Evolutionary conservation across 2,797 vertebrate species (phyloP).

Genomic region (Oreonectes daqikongensis): DNA sequence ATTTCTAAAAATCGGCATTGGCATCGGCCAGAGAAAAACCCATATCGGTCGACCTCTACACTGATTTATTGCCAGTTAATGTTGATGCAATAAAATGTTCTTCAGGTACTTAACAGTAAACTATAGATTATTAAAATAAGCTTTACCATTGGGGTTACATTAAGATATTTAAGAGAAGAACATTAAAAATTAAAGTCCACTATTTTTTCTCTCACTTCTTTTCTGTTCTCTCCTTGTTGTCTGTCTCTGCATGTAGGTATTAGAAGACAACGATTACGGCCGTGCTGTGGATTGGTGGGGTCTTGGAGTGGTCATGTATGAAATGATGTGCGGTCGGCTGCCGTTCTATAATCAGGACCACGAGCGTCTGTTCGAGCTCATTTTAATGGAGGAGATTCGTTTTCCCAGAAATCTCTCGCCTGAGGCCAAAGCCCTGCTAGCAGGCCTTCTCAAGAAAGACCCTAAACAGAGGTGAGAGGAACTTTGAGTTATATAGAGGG

Average conservation of each 20-base stretch:
- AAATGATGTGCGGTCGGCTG: constrained; percentile 95
- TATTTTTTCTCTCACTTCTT: neutral
- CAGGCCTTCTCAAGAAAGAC: constrained; percentile 91
- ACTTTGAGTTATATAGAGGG: neutral
- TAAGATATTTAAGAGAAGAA: too few species aligned
- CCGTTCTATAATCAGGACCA: constrained; percentile 98
- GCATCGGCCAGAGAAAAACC: too few species aligned
- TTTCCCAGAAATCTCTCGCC: constrained; percentile 90
- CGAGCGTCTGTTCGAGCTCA: constrained; percentile 93
- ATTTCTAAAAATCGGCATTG: too few species aligned
- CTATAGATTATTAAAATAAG: too few species aligned
- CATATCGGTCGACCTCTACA: too few species aligned
- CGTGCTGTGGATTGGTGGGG: constrained; percentile 98
- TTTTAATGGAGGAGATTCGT: constrained; percentile 95
- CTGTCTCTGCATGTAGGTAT: constrained; percentile 74
- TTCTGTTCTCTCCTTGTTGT: neutral
- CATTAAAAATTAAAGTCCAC: too few species aligned
- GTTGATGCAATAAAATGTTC: too few species aligned
- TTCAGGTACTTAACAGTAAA: too few species aligned
- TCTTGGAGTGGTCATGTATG: constrained; percentile 95
- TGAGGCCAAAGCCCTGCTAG: constrained; percentile 87
- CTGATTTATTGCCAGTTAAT: too few species aligned
- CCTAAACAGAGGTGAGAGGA: constrained; percentile 86
- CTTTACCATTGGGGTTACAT: too few species aligned
- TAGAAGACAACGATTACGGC: constrained; percentile 95